Conservation (phyloP, 2,113 vertebrate species). For the Leptobrachium ailaonicum region DNA sequence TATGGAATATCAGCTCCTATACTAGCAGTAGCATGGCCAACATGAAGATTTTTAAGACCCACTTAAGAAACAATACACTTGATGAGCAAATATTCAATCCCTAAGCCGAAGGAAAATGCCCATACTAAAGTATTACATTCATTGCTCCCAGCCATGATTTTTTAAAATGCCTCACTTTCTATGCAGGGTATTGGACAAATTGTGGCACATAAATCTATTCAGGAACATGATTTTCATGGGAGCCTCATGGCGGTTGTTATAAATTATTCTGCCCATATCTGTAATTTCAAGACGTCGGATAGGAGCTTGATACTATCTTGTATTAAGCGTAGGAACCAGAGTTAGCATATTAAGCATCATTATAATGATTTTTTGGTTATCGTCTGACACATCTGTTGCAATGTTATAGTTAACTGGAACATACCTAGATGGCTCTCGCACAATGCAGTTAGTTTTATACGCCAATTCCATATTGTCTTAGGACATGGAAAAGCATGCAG, state of each 20-base stretch:
- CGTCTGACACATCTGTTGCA: not conserved
- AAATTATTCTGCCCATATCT: conserved; percentile 45
- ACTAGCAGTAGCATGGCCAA: not conserved
- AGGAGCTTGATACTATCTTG: conserved; percentile 36
- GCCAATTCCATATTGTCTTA: too few species aligned
- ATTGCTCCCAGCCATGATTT: conserved; percentile 31
- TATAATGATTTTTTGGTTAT: conserved; percentile 21
- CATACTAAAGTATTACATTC: conserved; percentile 24
- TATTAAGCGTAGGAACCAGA: conserved; percentile 31
- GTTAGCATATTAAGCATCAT: conserved; percentile 32
- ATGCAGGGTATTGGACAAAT: conserved; percentile 46
- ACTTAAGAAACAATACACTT: conserved; percentile 39
- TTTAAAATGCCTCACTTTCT: conserved; percentile 45
- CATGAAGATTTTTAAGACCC: not conserved
- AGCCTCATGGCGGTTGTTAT: conserved; percentile 43
- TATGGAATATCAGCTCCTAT: conserved; percentile 2
- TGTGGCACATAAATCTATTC: conserved; percentile 41
- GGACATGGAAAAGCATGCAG: too few species aligned
- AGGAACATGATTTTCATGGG: conserved; percentile 40
- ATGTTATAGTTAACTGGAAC: too few species aligned
- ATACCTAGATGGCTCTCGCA: too few species aligned
- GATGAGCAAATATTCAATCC: conserved; percentile 23
- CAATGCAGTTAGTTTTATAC: too few species aligned
- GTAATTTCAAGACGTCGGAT: conserved; percentile 38
- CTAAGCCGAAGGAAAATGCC: conserved; percentile 21